Percentiles rank a stretch among this genome's conserved stretches.
Evolutionary conservation across 2,888 invertebrate genomes (phyloP).

Genomic region (Apodemia mormo): DNA sequence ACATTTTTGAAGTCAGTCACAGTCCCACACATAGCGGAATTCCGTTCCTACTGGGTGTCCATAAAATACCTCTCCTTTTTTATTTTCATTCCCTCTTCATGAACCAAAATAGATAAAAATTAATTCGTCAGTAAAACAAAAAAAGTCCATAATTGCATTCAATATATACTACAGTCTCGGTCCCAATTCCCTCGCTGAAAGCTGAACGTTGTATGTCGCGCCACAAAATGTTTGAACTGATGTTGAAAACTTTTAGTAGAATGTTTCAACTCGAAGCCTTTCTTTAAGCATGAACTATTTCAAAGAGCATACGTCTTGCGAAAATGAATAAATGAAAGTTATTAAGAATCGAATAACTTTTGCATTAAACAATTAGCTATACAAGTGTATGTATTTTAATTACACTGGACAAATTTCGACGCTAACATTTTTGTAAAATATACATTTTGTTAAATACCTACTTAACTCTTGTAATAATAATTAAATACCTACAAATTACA

Average conservation of each 20-base stretch:
- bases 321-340: conserved; percentile 50
- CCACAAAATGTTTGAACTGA: conserved; percentile 77
- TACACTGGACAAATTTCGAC: neutral
- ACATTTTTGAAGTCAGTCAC: too few relatives aligned
- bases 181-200: conserved; percentile 55
- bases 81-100: too few relatives aligned
- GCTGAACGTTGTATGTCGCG: conserved; percentile 70
- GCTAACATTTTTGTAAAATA: too few relatives aligned
- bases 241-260: conserved; percentile 77
- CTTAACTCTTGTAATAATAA: too few relatives aligned
- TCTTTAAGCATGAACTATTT: conserved; percentile 49
- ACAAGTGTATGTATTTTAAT: neutral
- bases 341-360: neutral
- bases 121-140: conserved; percentile 42
- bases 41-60: too few relatives aligned
- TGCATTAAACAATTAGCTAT: neutral
- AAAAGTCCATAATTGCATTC: neutral
- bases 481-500: too few relatives aligned
- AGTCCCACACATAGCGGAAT: too few relatives aligned
- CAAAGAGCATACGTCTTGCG: conserved; percentile 47
- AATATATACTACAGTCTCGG: conserved; percentile 46
- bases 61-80: too few relatives aligned
- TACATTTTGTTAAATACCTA: too few relatives aligned
- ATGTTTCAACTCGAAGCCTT: conserved; percentile 60
- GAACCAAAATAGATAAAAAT: neutral